phyloP scores from a whole-genome alignment of 1,140 invertebrate species.

The Grapholita molesta region DNA sequence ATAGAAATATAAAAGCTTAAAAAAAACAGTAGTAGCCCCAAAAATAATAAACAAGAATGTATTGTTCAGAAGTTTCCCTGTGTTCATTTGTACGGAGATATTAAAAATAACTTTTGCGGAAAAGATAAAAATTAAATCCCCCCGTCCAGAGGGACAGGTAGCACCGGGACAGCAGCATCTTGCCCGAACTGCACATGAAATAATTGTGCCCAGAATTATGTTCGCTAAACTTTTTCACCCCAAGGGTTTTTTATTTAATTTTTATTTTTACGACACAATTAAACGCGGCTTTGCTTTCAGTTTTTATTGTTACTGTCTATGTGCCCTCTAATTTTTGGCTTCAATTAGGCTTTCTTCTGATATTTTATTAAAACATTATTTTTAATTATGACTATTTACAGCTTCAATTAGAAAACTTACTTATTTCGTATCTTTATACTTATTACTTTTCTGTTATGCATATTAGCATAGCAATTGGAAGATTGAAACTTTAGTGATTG shows the following conservation, averaged over 20 bases:
- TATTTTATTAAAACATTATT: slow-evolving; percentile 71
- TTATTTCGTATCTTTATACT: neutral
- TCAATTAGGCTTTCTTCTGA: slow-evolving; percentile 65
- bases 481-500: slow-evolving; percentile 24
- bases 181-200: slow-evolving; percentile 55
- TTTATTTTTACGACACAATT: slow-evolving; percentile 77
- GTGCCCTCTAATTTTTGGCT: slow-evolving; percentile 74
- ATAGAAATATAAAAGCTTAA: no score
- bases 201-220: slow-evolving; percentile 68
- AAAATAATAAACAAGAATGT: neutral
- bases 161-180: slow-evolving; percentile 56
- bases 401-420: neutral
- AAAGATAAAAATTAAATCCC: slow-evolving; percentile 14
- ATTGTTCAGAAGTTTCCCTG: neutral
- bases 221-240: slow-evolving; percentile 68
- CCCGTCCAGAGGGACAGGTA: slow-evolving; percentile 56
- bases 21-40: neutral
- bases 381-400: slow-evolving; percentile 53
- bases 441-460: neutral
- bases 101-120: slow-evolving; percentile 16
- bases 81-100: slow-evolving; percentile 11
- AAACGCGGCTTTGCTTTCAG: slow-evolving; percentile 74
- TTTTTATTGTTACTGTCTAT: slow-evolving; percentile 75
- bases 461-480: neutral
- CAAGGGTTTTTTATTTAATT: slow-evolving; percentile 75